Evolutionary conservation across 2,888 invertebrate genomes (phyloP).

Genomic region (Rhamnusium bicolor): DNA sequence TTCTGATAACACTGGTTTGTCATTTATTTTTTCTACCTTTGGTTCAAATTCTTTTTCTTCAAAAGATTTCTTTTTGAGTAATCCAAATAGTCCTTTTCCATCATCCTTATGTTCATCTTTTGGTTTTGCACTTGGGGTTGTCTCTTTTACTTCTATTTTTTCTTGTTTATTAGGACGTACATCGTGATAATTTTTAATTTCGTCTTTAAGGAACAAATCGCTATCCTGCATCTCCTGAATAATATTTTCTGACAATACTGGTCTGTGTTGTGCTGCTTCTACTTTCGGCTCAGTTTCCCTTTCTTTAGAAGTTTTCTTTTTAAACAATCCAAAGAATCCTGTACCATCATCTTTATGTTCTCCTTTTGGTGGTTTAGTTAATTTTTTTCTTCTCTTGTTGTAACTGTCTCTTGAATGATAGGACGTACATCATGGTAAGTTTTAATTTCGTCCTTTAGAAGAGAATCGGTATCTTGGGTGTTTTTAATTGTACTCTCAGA

Average conservation of each 20-base stretch:
- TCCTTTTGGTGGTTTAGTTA: constrained; percentile 20
- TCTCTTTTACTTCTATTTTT: constrained; percentile 12
- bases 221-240: not conserved
- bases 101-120: not conserved
- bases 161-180: constrained; percentile 38
- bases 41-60: constrained; percentile 3
- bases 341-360: constrained; percentile 38
- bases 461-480: not conserved
- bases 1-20: constrained; percentile 15
- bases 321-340: constrained; percentile 23
- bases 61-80: constrained; percentile 39
- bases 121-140: not conserved
- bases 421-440: constrained; percentile 26
- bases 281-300: not conserved
- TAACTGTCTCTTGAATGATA: not conserved
- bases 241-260: constrained; percentile 26
- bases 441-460: constrained; percentile 30
- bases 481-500: not conserved
- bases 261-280: not conserved
- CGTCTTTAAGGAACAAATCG: constrained; percentile 36
- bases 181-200: constrained; percentile 39
- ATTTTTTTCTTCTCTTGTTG: not conserved
- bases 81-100: constrained; percentile 35
- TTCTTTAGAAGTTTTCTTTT: constrained; percentile 8
- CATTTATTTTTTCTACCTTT: constrained; percentile 16